Evolutionary conservation across 2,797 vertebrate species (phyloP).

Genomic region (Lacerta bilineata): DNA sequence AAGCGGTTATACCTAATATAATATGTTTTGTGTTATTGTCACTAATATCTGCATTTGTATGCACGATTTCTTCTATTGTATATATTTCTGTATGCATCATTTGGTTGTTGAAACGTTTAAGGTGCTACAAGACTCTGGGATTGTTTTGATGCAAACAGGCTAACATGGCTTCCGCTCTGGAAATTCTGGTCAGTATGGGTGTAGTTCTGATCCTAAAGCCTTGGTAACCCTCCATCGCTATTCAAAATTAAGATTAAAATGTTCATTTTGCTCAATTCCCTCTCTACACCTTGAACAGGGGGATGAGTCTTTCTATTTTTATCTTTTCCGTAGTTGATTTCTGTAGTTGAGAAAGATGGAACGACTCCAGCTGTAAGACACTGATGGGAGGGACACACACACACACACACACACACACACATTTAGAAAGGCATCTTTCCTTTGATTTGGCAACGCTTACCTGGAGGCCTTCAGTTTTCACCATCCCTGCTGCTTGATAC

Average conservation of each 20-base stretch:
- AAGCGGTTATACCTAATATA: too few species aligned
- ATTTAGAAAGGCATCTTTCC: neutral
- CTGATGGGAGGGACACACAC: neutral
- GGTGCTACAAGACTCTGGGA: neutral
- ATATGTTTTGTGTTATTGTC: too few species aligned
- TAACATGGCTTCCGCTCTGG: neutral
- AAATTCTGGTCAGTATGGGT: neutral
- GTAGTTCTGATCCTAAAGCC: neutral
- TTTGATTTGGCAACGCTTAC: neutral
- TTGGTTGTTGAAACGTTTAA: neutral
- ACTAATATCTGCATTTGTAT: neutral
- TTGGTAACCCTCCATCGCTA: neutral
- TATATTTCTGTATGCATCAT: too few species aligned
- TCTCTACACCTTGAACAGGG: neutral
- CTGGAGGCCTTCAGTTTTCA: neutral
- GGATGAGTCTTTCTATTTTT: neutral
- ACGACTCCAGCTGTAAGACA: neutral
- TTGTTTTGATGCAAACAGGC: neutral
- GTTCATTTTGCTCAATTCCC: neutral
- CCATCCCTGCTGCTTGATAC: neutral
- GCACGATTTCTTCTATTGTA: neutral
- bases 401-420: neutral
- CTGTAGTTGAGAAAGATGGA: slow-evolving; percentile 24
- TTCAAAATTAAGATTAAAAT: neutral
- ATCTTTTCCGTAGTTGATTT: neutral